phyloP scores from a whole-genome alignment of 2,113 vertebrate genomes.

The Megalops atlanticus region DNA sequence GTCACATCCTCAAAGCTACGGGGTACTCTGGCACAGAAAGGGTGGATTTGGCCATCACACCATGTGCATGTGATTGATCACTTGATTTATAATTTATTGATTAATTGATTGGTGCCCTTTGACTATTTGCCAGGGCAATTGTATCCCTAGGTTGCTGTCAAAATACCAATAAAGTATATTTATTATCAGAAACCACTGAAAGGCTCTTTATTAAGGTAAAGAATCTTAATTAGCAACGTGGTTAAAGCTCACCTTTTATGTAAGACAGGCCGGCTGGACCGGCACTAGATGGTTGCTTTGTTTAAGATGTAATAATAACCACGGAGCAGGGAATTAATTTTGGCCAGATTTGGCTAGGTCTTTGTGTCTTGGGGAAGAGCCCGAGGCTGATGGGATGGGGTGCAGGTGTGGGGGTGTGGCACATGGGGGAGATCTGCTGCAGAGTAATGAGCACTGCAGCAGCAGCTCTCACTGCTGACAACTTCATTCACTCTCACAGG shows the following conservation, averaged over 20 bases:
- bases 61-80: too few relatives aligned
- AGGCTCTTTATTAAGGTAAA: background rate
- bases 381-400: background rate
- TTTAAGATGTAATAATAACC: background rate
- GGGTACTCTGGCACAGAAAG: too few relatives aligned
- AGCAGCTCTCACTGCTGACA: background rate
- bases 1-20: too few relatives aligned
- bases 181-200: background rate
- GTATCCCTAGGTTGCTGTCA: background rate
- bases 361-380: too few relatives aligned
- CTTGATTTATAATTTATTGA: background rate
- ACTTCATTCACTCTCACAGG: background rate
- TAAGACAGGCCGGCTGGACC: background rate
- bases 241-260: background rate
- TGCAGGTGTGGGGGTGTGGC: background rate
- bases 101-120: background rate
- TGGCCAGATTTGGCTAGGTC: too few relatives aligned
- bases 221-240: background rate
- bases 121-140: background rate
- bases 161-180: background rate
- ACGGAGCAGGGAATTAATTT: background rate
- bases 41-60: background rate
- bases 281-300: background rate
- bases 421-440: background rate
- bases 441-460: background rate